These are phyloP conservation scores for Myotis myotis DNA, from an alignment of 2,797 vertebrate species.

Conservation along the genomic window DNA sequence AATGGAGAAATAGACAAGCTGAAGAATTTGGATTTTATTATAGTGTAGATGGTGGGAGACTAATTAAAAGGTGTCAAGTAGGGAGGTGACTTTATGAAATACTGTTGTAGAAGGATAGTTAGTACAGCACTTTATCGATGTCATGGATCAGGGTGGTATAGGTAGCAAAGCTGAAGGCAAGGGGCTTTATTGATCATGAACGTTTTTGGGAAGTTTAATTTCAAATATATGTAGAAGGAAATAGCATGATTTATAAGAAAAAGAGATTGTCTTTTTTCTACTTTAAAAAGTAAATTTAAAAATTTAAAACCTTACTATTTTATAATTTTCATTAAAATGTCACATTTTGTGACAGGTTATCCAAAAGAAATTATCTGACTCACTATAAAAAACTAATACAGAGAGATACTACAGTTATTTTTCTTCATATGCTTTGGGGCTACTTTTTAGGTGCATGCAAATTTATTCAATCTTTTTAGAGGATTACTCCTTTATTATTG, in stretches of 20 bases:
- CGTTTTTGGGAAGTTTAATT: background rate
- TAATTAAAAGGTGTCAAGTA: background rate
- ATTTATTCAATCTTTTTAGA: constrained; percentile 8
- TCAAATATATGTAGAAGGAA: background rate
- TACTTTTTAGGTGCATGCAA: background rate
- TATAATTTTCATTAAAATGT: constrained; percentile 6
- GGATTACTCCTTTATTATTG: background rate
- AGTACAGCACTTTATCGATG: background rate
- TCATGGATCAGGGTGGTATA: background rate
- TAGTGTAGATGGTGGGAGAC: background rate
- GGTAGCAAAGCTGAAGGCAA: background rate
- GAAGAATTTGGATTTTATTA: constrained; percentile 27
- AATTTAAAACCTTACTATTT: background rate
- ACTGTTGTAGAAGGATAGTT: background rate
- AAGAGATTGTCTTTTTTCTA: background rate
- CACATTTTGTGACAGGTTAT: background rate
- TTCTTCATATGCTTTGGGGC: background rate
- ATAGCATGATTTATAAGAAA: background rate
- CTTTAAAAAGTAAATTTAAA: background rate
- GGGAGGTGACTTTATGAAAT: background rate
- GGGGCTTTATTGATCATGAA: background rate
- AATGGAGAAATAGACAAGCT: background rate
- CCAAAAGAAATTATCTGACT: background rate
- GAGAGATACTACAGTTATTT: background rate
- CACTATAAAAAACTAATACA: constrained; percentile 4